Base-by-base conservation (phyloP, 2,888 invertebrate species). In the Lapara coniferarum region DNA sequence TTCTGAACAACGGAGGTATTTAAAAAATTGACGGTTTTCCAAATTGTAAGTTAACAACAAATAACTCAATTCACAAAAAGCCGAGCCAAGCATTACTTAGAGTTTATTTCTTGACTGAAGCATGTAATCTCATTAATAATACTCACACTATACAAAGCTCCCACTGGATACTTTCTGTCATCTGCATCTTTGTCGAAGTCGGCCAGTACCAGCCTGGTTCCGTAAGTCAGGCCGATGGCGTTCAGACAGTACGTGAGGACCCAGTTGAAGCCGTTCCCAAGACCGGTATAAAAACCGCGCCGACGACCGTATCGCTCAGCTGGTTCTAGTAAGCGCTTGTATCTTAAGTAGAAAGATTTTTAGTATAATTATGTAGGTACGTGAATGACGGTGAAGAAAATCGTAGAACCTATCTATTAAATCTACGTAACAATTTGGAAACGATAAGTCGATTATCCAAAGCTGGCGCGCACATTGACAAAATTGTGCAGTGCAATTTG, bases 211-310 rank as follows among this genome's bases (percentile, higher is more conserved):
- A 97, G 90, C 68, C 95, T 90, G 0, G 96, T 95, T 0, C 97
- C 97, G 83, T 97, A 97, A 91, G 96, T 96, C 81, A 97, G 95
- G 4, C 96, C 96, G 25, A 97, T 89, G 0, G 97, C 96, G 81
- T 96, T 97, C 72, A 96, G 95, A 14, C 95, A 92, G 82, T 96
- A 97, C 8, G 97, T 96, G 52, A 97, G 94, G 30, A 97, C 94
- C 97, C 97, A 97, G 94, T 96, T 96, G 51, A 96, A 89, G 0
- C 96, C 97, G 12, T 95, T 95, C 0, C 96, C 96, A 0, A 97
- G 88, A 0, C 96, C 96, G 0, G 96, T 95, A 83, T 95, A 96
- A 30, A 96, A 85, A 5, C 96, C 96, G 72, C 96, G 94, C 74
- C 91, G 94, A 0, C 95, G 94, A 0, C 96, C 96, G 16, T 95